phyloP scores from a whole-genome alignment of 2,888 invertebrate species.

The Nemurella pictetii region DNA sequence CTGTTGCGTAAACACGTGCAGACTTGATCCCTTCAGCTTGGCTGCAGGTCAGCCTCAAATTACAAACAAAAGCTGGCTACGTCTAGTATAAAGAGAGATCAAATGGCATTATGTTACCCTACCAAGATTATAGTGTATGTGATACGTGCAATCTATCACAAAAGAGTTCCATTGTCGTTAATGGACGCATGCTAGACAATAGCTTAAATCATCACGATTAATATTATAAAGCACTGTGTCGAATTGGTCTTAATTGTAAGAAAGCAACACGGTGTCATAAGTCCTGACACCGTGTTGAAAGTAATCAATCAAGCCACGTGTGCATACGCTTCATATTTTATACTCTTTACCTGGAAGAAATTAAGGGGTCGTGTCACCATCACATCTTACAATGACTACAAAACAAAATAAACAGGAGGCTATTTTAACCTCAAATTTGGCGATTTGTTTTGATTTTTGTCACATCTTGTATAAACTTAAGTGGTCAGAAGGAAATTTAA shows the following conservation, averaged over 20 bases:
- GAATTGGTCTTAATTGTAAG: background rate
- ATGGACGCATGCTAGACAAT: background rate
- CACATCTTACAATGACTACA: too few relatives aligned
- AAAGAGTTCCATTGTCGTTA: background rate
- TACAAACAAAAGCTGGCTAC: slow-evolving; percentile 18
- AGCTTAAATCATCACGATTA: background rate
- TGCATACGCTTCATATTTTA: background rate
- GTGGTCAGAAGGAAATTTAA: too few relatives aligned
- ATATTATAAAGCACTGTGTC: background rate
- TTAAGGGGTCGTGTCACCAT: too few relatives aligned
- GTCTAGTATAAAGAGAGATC: slow-evolving; percentile 20
- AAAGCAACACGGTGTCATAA: background rate
- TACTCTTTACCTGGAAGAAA: too few relatives aligned
- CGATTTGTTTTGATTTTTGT: too few relatives aligned
- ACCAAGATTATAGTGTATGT: slow-evolving; percentile 5
- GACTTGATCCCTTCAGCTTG: background rate
- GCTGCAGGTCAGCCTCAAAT: background rate
- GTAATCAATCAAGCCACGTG: background rate
- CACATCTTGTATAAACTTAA: too few relatives aligned
- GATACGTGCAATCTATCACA: background rate
- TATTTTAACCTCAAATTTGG: too few relatives aligned
- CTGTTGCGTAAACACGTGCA: background rate
- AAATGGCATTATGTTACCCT: slow-evolving; percentile 17
- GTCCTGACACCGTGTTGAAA: background rate
- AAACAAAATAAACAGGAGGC: too few relatives aligned